phyloP scores from a whole-genome alignment of 2,113 vertebrate species.

The Elanus axillaris region DNA sequence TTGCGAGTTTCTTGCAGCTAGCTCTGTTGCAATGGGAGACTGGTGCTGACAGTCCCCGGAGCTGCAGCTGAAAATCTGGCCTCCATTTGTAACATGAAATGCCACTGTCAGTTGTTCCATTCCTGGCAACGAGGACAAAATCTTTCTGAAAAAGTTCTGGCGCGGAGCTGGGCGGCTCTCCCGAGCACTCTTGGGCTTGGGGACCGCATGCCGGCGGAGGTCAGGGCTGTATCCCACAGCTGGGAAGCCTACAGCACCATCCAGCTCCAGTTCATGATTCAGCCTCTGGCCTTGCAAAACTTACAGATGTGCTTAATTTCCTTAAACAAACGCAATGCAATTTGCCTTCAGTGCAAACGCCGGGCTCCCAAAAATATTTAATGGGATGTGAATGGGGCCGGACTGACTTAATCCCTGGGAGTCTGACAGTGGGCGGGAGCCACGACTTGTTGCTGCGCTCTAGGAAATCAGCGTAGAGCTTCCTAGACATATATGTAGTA shows the following conservation, averaged over 20 bases:
- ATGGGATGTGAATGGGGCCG: neutral
- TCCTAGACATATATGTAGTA: rapidly evolving
- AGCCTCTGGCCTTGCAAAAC: neutral
- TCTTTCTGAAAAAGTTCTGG: neutral
- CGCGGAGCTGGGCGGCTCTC: neutral
- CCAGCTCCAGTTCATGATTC: neutral
- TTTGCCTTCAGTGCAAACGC: rapidly evolving
- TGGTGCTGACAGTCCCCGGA: neutral
- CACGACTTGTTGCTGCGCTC: neutral
- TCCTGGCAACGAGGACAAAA: neutral
- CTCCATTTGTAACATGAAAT: neutral
- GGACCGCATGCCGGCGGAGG: neutral
- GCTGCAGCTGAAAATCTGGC: neutral
- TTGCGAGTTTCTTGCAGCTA: rapidly evolving
- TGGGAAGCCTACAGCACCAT: neutral
- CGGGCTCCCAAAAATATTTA: neutral
- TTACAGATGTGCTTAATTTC: constrained; percentile 7
- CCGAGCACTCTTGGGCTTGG: neutral
- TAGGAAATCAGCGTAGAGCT: neutral
- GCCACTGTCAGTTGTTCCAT: neutral
- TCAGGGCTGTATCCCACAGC: neutral
- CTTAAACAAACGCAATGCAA: rapidly evolving
- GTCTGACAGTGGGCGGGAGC: neutral
- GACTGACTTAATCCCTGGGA: neutral
- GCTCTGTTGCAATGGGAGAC: neutral